phyloP scores from a whole-genome alignment of 2,888 invertebrate genomes.

The Sepioteuthis lessoniana region DNA sequence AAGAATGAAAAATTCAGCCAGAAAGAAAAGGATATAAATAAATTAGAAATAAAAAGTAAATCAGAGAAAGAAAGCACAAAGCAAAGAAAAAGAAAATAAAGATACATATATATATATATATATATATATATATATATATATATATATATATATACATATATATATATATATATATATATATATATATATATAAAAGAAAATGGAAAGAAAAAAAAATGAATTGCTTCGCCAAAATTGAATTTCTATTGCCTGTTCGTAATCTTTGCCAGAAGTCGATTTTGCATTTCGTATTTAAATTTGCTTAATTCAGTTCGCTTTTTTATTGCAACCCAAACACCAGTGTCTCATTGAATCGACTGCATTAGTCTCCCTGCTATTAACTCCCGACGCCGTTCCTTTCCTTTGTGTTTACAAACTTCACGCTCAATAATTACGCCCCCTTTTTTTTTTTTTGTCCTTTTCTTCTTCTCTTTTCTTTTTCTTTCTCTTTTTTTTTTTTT shows the following conservation, averaged over 20 bases:
- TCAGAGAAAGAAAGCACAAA: too few species aligned
- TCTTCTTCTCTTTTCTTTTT: neutral
- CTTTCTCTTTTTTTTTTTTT: neutral
- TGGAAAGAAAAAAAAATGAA: neutral
- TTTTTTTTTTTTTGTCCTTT: neutral
- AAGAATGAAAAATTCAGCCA: too few species aligned
- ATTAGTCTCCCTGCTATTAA: neutral
- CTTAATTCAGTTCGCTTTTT: neutral
- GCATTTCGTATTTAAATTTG: constrained; percentile 19
- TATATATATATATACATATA: neutral
- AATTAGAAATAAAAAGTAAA: too few species aligned
- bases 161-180: too few species aligned
- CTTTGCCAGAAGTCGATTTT: too few species aligned
- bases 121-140: constrained; percentile 24
- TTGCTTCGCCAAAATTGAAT: neutral
- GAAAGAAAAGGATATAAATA: too few species aligned
- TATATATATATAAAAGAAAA: too few species aligned
- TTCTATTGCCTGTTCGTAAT: neutral
- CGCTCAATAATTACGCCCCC: constrained; percentile 33
- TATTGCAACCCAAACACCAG: constrained; percentile 8
- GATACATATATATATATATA: constrained; percentile 8
- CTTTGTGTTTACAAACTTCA: constrained; percentile 23
- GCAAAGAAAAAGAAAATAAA: neutral
- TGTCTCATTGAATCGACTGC: neutral
- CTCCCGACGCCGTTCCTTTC: neutral